A percentile compares a stretch with the other conserved stretches of the same genome.
Evolutionary conservation across 1,140 invertebrate species (phyloP).

Genomic region (Procambarus virginalis): DNA sequence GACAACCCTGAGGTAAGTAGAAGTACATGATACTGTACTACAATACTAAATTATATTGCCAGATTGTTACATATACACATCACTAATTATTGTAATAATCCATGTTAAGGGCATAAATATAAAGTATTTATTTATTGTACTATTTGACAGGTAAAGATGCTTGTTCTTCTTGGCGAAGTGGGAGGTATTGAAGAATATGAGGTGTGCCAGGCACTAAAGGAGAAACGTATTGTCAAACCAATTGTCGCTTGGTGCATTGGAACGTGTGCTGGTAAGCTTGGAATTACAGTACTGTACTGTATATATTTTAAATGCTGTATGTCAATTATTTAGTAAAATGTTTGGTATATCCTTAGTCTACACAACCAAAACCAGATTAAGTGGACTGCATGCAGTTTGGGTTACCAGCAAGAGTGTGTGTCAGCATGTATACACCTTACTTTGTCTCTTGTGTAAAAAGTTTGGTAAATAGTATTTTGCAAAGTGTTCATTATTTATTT

Average conservation of each 20-base stretch:
- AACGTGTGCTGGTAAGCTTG: constrained; percentile 78
- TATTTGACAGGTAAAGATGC: constrained; percentile 86
- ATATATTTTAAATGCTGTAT: no score
- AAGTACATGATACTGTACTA: not conserved
- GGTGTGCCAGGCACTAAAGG: constrained; percentile 91
- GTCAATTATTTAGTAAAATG: no score
- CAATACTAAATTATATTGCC: not conserved
- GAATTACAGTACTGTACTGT: not conserved
- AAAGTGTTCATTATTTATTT: no score
- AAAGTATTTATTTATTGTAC: not conserved
- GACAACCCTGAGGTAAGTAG: constrained; percentile 78
- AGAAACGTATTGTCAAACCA: constrained; percentile 91
- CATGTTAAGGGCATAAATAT: not conserved
- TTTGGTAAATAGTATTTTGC: no score
- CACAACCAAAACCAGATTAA: no score
- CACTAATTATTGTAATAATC: not conserved
- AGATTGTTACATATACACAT: not conserved
- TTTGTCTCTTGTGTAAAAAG: no score
- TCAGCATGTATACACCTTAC: no score
- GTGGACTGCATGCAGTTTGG: no score
- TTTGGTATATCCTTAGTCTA: no score
- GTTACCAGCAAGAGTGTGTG: no score
- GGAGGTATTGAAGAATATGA: constrained; percentile 99
- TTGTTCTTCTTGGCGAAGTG: constrained; percentile 97
- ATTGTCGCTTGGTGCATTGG: constrained; percentile 99